Percentiles rank a stretch among this genome's conserved stretches.
Evolutionary conservation across 2,888 invertebrate species (phyloP).

Genomic region (Gymnocheta viridis): DNA sequence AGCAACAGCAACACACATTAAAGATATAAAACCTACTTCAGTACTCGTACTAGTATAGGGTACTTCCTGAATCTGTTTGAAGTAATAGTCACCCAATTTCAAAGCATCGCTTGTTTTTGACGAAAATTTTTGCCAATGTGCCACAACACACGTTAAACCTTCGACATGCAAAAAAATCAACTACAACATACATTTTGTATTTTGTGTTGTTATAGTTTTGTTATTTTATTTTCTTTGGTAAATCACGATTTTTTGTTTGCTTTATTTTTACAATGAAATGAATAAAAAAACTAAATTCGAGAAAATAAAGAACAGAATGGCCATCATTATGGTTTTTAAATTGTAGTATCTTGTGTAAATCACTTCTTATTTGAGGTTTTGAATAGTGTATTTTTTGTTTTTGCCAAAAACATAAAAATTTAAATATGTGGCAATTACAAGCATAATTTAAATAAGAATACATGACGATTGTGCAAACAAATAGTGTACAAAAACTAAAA

Average conservation of each 20-base stretch:
- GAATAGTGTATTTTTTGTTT: background rate
- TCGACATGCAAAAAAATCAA: slow-evolving; percentile 49
- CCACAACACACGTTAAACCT: slow-evolving; percentile 60
- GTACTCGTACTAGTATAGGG: background rate
- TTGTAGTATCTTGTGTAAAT: slow-evolving; percentile 55
- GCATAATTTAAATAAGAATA: slow-evolving; percentile 58
- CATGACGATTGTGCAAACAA: slow-evolving; percentile 54
- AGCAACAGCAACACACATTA: too few relatives aligned
- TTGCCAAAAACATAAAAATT: slow-evolving; percentile 10
- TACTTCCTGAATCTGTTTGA: background rate
- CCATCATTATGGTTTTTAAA: slow-evolving; percentile 62
- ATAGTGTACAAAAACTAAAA: slow-evolving; percentile 13
- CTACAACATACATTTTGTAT: slow-evolving; percentile 49
- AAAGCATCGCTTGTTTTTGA: slow-evolving; percentile 21
- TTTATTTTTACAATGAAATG: slow-evolving; percentile 39
- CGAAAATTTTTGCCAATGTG: slow-evolving; percentile 58
- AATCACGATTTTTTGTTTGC: slow-evolving; percentile 59
- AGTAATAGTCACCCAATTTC: background rate
- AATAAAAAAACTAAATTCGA: background rate
- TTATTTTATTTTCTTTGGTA: slow-evolving; percentile 41
- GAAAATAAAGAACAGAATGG: slow-evolving; percentile 20
- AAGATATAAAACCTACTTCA: too few relatives aligned
- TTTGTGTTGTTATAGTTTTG: slow-evolving; percentile 46
- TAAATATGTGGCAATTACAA: slow-evolving; percentile 58
- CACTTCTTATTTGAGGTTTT: slow-evolving; percentile 51